Conservation (phyloP, 2,113 vertebrate species). For the Picathartes gymnocephalus region DNA sequence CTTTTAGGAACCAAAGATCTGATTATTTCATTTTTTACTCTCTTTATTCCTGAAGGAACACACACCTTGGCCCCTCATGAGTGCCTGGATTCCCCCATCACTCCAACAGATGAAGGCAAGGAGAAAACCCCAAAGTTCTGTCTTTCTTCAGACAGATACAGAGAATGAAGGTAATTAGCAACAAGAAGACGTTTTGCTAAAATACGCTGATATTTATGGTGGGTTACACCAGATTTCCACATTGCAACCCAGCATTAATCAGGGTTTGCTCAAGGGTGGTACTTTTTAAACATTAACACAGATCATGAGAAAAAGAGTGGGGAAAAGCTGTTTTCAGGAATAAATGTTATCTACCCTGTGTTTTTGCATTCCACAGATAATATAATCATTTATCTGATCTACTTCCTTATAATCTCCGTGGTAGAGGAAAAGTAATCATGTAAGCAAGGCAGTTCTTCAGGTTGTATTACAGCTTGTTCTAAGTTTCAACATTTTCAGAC, state of each 20-base stretch:
- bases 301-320: neutral
- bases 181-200: neutral
- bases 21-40: neutral
- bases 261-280: neutral
- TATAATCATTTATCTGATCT: neutral
- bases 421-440: neutral
- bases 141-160: neutral
- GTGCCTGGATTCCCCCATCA: neutral
- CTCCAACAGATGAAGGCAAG: neutral
- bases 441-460: neutral
- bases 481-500: neutral
- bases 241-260: neutral
- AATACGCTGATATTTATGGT: neutral
- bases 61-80: rapidly evolving
- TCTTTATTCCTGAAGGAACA: neutral
- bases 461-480: neutral
- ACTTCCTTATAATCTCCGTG: neutral
- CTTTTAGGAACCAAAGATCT: neutral
- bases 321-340: neutral
- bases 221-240: neutral
- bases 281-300: neutral
- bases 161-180: neutral
- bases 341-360: neutral
- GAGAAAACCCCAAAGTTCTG: neutral
- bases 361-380: neutral